phyloP scores from a whole-genome alignment of 1,140 invertebrate species.

The Branchinecta lindahli region DNA sequence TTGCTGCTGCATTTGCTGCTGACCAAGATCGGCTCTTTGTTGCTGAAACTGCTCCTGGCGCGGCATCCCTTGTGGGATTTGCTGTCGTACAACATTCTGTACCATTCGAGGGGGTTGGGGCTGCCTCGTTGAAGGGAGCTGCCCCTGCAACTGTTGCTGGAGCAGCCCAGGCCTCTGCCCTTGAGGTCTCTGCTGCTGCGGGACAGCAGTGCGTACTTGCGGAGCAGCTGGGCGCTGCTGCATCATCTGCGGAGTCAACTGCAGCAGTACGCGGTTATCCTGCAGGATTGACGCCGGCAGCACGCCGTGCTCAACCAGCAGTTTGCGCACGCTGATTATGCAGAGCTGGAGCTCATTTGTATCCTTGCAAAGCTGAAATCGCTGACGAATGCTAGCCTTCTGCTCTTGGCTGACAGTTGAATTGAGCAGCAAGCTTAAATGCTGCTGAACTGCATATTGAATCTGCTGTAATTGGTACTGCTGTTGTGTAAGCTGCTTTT shows the following conservation, averaged over 20 bases:
- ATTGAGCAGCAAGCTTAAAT: background rate
- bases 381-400: background rate
- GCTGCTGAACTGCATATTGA: background rate
- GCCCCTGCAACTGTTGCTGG: background rate
- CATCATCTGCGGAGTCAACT: background rate
- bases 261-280: background rate
- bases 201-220: background rate
- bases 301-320: background rate
- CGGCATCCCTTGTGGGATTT: background rate
- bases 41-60: background rate
- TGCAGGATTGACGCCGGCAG: background rate
- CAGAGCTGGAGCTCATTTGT: background rate
- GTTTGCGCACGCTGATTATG: background rate
- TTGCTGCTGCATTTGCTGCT: background rate
- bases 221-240: background rate
- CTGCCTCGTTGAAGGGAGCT: background rate
- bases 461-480: constrained; percentile 6
- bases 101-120: background rate
- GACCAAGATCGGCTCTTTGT: background rate
- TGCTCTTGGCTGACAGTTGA: background rate
- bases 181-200: background rate
- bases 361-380: constrained; percentile 1
- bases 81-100: background rate
- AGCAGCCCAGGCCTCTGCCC: background rate
- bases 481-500: background rate